These are phyloP conservation scores for Morbakka virulenta DNA, from an alignment of 30 jellyfish, hydroid and myxozoan genomes.

Conservation along the genomic window DNA sequence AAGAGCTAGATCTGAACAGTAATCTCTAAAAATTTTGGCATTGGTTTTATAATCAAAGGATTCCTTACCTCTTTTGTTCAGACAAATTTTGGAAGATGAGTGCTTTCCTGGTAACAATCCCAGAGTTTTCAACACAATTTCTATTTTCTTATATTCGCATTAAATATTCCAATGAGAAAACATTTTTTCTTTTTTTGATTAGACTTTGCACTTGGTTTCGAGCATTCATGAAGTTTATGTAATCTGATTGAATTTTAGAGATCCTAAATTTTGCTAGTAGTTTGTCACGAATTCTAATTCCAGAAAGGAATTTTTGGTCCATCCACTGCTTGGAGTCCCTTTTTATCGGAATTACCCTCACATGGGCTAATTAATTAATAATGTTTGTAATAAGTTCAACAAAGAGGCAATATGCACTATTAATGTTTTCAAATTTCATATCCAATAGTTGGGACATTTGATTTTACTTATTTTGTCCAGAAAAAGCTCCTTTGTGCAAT, in stretches of 20 bases:
- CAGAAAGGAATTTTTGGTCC: neutral
- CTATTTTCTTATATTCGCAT: neutral
- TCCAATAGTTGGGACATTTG: neutral
- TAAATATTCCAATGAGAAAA: neutral
- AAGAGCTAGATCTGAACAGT: neutral
- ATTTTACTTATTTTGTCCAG: neutral
- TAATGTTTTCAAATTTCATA: neutral
- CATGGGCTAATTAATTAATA: too few species aligned
- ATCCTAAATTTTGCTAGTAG: too few species aligned
- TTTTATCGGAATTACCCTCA: too few species aligned
- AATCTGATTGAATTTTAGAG: neutral
- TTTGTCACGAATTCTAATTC: neutral
- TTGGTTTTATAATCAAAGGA: slow-evolving; percentile 7
- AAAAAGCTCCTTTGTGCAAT: neutral
- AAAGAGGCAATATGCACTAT: neutral
- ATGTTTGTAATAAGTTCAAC: too few species aligned
- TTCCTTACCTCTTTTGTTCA: neutral
- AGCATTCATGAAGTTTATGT: neutral
- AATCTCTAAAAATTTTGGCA: neutral
- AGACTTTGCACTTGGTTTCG: neutral
- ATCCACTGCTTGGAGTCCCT: too few species aligned
- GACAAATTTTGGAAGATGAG: neutral
- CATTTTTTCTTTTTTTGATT: neutral
- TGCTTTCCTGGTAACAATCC: neutral
- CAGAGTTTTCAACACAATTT: neutral